Base-by-base conservation (phyloP, 1,140 invertebrate species). In the Nasonia giraulti region DNA sequence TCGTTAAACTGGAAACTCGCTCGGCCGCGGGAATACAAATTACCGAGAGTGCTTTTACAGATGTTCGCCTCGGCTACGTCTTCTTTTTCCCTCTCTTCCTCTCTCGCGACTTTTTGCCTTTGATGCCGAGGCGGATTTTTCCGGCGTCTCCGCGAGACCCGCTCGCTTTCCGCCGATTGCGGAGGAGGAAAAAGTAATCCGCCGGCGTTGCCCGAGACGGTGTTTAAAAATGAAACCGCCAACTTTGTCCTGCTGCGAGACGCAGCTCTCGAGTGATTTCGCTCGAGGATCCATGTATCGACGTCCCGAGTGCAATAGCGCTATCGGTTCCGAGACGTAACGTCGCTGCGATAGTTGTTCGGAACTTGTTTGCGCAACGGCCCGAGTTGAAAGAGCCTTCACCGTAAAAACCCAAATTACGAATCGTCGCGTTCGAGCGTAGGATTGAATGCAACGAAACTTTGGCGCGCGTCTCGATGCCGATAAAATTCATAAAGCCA, bases 11-110 rank as follows among this genome's bases (percentile, higher is more conserved):
- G 55, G 73, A 76, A 76, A 31, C 78, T 62, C 62, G 62, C 23
- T 79, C 77, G 23, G 77, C 77, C 47, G 17, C 77, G 55, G 47
- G n/a, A 12, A 44, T 50, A 77, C 77, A 79, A 79, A 79, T 79
- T 79, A 79, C 77, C 55, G 47, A 62, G 77, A 79, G 77, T 79
- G 77, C 77, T 80, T 68, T 80, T 80, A 80, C 78, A 68, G 33
- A 80, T 80, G 78, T 68, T 80, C 31, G 20, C 33, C 78, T 17
- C 23, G 20, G 11, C 12, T 33, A 5, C 55, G 40, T n/a, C 62
- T 80, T 40, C 11, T 68, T 40, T 68, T 68, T 27, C 76, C 23
- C 47, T 40, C 40, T 50, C 7, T 77, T 20, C 14, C 40, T 50
- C 0, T 77, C 20, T 50, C 20, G 17, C n/a, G 20, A 33, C 50